Conservation (phyloP, 2,113 vertebrate species). For the Toxostoma redivivum region DNA sequence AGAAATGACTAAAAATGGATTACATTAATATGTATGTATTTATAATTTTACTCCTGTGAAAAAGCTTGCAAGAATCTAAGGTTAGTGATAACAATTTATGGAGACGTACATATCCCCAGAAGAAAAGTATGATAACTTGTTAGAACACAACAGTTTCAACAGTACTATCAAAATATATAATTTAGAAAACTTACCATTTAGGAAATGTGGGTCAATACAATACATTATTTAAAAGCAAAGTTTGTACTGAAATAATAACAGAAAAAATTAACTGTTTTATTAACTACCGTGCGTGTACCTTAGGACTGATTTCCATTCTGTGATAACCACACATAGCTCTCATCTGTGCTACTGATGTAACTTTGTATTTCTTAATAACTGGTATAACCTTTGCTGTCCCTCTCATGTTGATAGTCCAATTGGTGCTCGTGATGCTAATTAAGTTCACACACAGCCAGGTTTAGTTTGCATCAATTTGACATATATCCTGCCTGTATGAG, state of each 20-base stretch:
- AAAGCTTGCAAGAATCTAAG: not conserved
- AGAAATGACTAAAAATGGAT: constrained; percentile 27
- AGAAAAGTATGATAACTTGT: not conserved
- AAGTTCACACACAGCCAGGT: not conserved
- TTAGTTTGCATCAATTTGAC: not conserved
- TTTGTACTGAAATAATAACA: not conserved
- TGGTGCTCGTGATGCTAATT: not conserved
- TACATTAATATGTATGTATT: constrained; percentile 46
- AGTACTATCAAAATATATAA: not conserved
- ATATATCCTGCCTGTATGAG: not conserved
- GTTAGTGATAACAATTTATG: not conserved
- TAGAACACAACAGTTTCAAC: not conserved
- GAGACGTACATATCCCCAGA: not conserved
- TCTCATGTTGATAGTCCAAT: not conserved
- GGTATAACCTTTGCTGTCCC: not conserved
- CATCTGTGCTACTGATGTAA: not conserved
- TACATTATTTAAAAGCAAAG: not conserved
- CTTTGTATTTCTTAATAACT: not conserved
- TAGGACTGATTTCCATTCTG: not conserved
- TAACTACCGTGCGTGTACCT: not conserved
- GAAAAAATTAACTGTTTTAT: not conserved
- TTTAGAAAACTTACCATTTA: not conserved
- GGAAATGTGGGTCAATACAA: not conserved
- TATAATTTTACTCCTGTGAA: constrained; percentile 34
- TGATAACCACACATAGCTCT: not conserved